Conservation (phyloP, 2,113 vertebrate species). For the Nerophis lumbriciformis region DNA sequence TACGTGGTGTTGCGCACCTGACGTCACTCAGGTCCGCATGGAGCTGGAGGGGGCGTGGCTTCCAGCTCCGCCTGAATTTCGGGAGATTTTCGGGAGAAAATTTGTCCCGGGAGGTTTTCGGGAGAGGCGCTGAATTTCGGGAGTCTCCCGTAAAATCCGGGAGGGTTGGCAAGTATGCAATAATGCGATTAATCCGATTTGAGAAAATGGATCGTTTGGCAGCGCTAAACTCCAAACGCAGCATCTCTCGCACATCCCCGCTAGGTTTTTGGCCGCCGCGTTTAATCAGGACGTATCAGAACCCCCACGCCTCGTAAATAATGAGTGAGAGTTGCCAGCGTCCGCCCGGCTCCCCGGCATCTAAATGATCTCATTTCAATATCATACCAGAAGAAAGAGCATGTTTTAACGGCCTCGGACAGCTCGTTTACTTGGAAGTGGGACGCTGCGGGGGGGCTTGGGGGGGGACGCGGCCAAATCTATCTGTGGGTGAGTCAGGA, state of each 20-base stretch:
- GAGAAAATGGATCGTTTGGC: too few relatives aligned
- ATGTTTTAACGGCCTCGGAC: conserved; percentile 44
- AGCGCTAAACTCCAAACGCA: background rate
- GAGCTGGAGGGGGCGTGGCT: too few relatives aligned
- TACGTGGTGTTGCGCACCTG: too few relatives aligned
- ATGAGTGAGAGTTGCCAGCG: conserved; percentile 38
- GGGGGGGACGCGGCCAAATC: conserved; percentile 40
- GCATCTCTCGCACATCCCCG: background rate
- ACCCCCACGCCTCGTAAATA: conserved; percentile 32
- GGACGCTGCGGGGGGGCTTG: conserved; percentile 32
- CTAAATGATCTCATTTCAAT: conserved; percentile 55
- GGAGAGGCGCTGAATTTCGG: too few relatives aligned
- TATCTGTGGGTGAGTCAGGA: conserved; percentile 66
- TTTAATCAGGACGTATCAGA: conserved; percentile 28
- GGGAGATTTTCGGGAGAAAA: too few relatives aligned
- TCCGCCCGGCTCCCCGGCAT: conserved; percentile 27
- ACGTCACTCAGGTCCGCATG: too few relatives aligned
- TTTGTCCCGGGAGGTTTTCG: too few relatives aligned
- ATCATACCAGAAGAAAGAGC: conserved; percentile 35
- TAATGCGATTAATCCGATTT: too few relatives aligned
- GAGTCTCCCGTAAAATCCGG: too few relatives aligned
- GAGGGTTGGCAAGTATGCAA: too few relatives aligned
- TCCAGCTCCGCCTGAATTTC: too few relatives aligned
- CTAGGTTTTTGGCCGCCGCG: conserved; percentile 4
- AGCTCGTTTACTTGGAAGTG: conserved; percentile 57